Evolutionary conservation across 2,888 invertebrate genomes (phyloP).

Genomic region (Quadroppia sp.): DNA sequence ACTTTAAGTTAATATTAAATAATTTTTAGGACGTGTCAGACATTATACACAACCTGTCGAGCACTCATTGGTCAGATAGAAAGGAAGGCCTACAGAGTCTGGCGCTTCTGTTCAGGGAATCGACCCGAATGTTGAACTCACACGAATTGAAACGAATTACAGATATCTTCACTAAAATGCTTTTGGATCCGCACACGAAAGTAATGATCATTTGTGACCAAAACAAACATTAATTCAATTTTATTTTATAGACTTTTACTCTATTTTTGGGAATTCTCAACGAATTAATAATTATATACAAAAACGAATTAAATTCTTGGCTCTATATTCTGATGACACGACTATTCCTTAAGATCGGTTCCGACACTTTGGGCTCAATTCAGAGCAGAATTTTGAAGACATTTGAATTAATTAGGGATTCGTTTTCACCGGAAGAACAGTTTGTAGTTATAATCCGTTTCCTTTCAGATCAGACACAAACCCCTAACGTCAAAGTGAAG

Average conservation of each 20-base stretch:
- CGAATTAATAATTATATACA: slow-evolving; percentile 79
- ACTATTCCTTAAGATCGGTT: slow-evolving; percentile 80
- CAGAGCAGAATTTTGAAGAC: slow-evolving; percentile 84
- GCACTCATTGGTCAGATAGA: slow-evolving; percentile 87
- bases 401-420: slow-evolving; percentile 69
- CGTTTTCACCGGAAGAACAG: slow-evolving; percentile 61
- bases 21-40: slow-evolving; percentile 69
- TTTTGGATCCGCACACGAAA: slow-evolving; percentile 92
- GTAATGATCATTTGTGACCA: slow-evolving; percentile 49
- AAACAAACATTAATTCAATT: not conserved
- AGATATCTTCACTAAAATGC: slow-evolving; percentile 91
- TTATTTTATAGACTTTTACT: slow-evolving; percentile 66
- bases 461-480: slow-evolving; percentile 84
- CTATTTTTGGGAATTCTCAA: slow-evolving; percentile 88
- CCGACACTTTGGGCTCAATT: slow-evolving; percentile 84
- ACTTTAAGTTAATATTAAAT: slow-evolving; percentile 25
- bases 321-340: slow-evolving; percentile 83
- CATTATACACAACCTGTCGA: slow-evolving; percentile 79
- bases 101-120: slow-evolving; percentile 56
- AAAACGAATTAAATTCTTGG: slow-evolving; percentile 85
- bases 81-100: slow-evolving; percentile 73
- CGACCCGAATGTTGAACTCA: slow-evolving; percentile 60
- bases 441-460: slow-evolving; percentile 64
- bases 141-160: slow-evolving; percentile 77
- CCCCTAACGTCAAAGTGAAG: slow-evolving; percentile 67